Evolutionary conservation across 2,113 vertebrate genomes (phyloP).

Genomic region (Ictalurus furcatus): DNA sequence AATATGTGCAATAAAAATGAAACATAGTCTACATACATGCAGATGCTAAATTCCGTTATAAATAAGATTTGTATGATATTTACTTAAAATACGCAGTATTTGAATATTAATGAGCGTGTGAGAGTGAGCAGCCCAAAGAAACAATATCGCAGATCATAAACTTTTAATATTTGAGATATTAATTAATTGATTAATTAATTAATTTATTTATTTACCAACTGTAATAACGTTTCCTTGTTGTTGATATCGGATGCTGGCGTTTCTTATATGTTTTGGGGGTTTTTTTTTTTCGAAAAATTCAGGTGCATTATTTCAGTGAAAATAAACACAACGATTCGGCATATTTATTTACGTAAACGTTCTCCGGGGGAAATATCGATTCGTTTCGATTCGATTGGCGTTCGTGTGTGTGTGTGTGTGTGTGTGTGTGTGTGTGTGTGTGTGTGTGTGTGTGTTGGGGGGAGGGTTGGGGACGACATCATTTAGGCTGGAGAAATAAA

Average conservation of each 20-base stretch:
- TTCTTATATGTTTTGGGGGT: no score
- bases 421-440: no score
- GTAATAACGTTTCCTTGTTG: not conserved
- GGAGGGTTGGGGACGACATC: no score
- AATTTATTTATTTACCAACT: not conserved
- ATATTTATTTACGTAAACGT: not conserved
- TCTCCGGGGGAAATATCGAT: no score
- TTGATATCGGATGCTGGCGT: not conserved
- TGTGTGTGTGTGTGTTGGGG: no score
- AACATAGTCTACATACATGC: not conserved
- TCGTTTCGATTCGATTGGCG: no score
- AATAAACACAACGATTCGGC: not conserved
- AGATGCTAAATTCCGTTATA: not conserved
- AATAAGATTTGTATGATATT: not conserved
- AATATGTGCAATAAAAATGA: not conserved
- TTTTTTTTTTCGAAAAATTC: not conserved
- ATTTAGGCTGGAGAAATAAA: no score
- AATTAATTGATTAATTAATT: not conserved
- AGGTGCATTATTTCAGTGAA: not conserved
- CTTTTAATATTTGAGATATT: not conserved
- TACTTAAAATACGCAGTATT: not conserved
- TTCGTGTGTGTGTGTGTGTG: no score
- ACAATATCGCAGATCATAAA: not conserved
- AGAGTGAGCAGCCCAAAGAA: no score
- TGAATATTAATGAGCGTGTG: no score